Conservation (phyloP, 2,888 invertebrate genomes). For the Cyrtodaria siliqua region DNA sequence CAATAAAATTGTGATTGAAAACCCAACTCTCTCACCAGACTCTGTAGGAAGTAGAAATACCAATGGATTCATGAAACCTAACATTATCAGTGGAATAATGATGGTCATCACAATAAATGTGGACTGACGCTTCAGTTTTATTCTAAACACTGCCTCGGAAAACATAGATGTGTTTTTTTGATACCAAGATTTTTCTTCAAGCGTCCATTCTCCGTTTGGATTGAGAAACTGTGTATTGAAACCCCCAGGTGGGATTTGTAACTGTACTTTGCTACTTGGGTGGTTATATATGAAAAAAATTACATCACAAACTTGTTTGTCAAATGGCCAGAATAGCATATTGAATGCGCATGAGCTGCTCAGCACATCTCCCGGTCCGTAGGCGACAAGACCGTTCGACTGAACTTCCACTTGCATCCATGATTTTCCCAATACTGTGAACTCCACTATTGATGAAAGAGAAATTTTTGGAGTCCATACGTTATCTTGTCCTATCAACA, state of each 20-base stretch:
- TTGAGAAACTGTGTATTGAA: too few relatives aligned
- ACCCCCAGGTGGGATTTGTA: neutral
- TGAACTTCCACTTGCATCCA: slow-evolving; percentile 18
- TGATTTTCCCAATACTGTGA: slow-evolving; percentile 2
- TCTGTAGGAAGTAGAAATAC: slow-evolving; percentile 12
- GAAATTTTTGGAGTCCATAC: slow-evolving; percentile 36
- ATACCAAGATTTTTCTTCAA: neutral
- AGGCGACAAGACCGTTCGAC: slow-evolving; percentile 12
- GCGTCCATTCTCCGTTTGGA: neutral
- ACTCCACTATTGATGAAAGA: slow-evolving; percentile 6
- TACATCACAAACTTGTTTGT: slow-evolving; percentile 34
- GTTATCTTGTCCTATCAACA: slow-evolving; percentile 15
- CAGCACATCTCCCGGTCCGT: slow-evolving; percentile 2
- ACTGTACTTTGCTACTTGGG: neutral
- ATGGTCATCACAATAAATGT: neutral
- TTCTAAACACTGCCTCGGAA: neutral
- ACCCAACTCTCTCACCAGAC: slow-evolving; percentile 4
- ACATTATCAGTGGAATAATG: neutral
- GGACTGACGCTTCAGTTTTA: slow-evolving; percentile 12
- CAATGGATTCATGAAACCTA: slow-evolving; percentile 1
- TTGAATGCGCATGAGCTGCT: slow-evolving; percentile 15
- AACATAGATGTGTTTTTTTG: neutral
- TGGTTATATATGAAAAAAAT: neutral
- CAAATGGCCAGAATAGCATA: slow-evolving; percentile 44
- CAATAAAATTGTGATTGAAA: neutral